Evolutionary conservation across 2,113 vertebrate species (phyloP).

Genomic region (Xyrauchen texanus): DNA sequence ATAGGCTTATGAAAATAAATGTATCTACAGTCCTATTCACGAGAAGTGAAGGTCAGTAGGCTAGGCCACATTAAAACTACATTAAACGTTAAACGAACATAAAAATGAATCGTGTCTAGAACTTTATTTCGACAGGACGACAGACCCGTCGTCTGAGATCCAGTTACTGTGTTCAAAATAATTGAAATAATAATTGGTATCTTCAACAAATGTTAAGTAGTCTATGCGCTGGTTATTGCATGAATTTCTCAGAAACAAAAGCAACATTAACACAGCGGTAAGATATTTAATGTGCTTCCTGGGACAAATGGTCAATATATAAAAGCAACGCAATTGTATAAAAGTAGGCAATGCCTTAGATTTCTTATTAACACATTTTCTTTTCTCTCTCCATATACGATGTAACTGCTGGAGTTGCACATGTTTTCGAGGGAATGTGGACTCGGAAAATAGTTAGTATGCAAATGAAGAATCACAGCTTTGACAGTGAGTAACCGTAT

Average conservation of each 20-base stretch:
- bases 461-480: slow-evolving; percentile 87
- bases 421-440: slow-evolving; percentile 21
- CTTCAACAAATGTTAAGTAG: neutral
- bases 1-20: no score
- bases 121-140: neutral
- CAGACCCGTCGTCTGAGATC: no score
- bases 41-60: no score
- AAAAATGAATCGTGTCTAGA: no score
- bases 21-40: no score
- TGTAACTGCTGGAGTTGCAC: slow-evolving; percentile 32
- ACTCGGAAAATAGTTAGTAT: slow-evolving; percentile 81
- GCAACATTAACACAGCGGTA: no score
- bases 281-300: no score
- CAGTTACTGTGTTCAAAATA: neutral
- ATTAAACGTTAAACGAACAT: neutral
- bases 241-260: neutral
- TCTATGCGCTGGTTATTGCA: neutral
- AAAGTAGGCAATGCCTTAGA: slow-evolving; percentile 19
- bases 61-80: no score
- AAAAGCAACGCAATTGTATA: no score
- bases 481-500: slow-evolving; percentile 87
- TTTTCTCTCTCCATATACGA: neutral
- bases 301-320: no score
- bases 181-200: neutral
- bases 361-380: slow-evolving; percentile 33